Base-by-base conservation (phyloP, 2,797 vertebrate genomes). In the Nyctalus aviator region DNA sequence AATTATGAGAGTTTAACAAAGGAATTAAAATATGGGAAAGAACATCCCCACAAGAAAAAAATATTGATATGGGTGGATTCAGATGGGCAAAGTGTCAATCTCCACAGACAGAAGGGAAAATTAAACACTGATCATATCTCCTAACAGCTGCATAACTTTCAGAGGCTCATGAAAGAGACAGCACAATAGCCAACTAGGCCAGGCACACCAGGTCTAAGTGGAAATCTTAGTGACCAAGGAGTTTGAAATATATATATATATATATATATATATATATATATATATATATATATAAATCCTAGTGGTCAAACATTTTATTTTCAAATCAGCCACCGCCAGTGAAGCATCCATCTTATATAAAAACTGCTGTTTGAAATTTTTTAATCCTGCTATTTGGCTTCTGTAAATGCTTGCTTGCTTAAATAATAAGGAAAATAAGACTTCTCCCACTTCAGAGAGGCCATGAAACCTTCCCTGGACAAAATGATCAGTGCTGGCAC, bases 81-180 rank as follows among this genome's bases (percentile, higher is more conserved):
- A 85, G 30, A 94, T 75, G 25, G 71, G 27, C 8, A 94, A 95
- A 86, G 37, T 13, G 13, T 93, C 21, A 81, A 37, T 79, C 12
- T 73, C 53, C 53, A 68, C 3, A 84, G 72, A 69, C 75, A 20
- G 2, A 93, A 87, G 32, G 11, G 82, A 69, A 94, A 76, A 79
- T 46, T 81, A 94, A 81, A 85, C 53, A 62, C 11, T 84, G 72
- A 78, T 91, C 35, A 91, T 20, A 84, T 91, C 68, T 82, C 9
- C 12, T 73, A 93, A 88, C 37, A 77, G 76, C n/a, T 93, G 30
- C 35, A 53, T 62, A 95, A 95, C 86, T 76, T 30, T 91, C 59
- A 79, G 25, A 62, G n/a, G 7, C 50, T 23, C 27, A 50, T 62
- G 44, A 90, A 81, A 90, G 32, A 91, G 17, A 50, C 12, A 79